Conservation (phyloP, 2,797 vertebrate species). For the Taeniopygia guttata region DNA sequence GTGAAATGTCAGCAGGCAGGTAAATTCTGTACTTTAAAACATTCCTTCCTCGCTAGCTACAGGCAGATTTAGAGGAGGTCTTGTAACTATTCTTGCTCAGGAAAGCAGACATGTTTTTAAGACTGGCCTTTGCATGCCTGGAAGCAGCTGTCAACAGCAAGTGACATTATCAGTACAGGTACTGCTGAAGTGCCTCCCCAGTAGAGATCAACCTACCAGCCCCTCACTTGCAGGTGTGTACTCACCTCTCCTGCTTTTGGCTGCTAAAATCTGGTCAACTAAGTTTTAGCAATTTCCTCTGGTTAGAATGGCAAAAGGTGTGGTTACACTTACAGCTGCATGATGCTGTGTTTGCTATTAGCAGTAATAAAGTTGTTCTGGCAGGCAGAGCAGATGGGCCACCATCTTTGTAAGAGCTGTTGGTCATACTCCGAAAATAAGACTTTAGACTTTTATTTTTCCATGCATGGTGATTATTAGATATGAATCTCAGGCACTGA, state of each 20-base stretch:
- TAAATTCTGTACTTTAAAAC: not conserved
- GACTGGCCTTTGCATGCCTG: not conserved
- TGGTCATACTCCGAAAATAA: not conserved
- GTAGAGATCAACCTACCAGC: not conserved
- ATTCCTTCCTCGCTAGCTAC: accelerated
- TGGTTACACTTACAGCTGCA: not conserved
- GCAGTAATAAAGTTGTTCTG: not conserved
- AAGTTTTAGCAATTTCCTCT: not conserved
- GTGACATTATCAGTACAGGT: not conserved
- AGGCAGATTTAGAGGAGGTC: not conserved
- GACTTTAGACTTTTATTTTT: not conserved
- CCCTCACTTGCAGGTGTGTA: not conserved
- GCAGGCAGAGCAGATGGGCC: not conserved
- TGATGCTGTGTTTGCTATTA: not conserved
- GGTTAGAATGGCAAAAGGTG: not conserved
- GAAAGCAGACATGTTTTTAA: not conserved
- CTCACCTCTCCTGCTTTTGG: not conserved
- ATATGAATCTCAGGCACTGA: not conserved
- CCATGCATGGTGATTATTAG: not conserved
- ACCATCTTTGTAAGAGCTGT: not conserved
- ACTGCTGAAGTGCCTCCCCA: not conserved
- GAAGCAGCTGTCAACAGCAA: not conserved
- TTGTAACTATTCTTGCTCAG: not conserved
- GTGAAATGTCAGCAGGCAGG: not conserved
- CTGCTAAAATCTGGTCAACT: not conserved